A percentile compares a stretch with the other conserved stretches of the same genome.
phyloP scores from a whole-genome alignment of 2,113 vertebrate genomes.

The Nothoprocta pentlandii region DNA sequence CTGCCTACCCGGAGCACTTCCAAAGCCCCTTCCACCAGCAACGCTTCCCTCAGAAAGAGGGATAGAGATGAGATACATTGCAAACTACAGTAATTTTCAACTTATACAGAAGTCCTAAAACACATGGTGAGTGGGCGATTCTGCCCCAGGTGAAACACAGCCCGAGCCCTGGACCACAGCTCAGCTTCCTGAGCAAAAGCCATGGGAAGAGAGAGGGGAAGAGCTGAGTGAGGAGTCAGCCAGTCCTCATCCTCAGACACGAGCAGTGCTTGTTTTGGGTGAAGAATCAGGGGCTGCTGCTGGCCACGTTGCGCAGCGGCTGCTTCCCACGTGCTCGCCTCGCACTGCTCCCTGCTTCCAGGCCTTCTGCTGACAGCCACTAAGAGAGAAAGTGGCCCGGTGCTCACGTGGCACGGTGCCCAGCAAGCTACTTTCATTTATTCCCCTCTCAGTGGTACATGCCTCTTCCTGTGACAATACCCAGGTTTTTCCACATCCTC shows the following conservation, averaged over 20 bases:
- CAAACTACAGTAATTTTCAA: background rate
- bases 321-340: background rate
- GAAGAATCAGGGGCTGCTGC: background rate
- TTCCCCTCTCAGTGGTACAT: slow-evolving; percentile 14
- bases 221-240: background rate
- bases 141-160: rapidly evolving
- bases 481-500: background rate
- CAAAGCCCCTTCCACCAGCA: background rate
- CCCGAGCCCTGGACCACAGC: background rate
- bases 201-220: background rate
- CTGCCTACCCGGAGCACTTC: background rate
- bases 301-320: background rate
- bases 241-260: background rate
- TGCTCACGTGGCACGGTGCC: slow-evolving; percentile 18
- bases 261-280: background rate
- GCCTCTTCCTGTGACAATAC: slow-evolving; percentile 40
- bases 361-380: background rate
- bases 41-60: background rate
- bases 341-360: background rate
- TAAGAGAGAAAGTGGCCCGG: background rate
- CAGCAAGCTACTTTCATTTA: background rate
- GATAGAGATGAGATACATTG: background rate
- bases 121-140: background rate
- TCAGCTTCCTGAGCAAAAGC: background rate
- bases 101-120: background rate